Evolutionary conservation across 2,888 invertebrate species (phyloP), one percentile per base, ranked within the genome.

Genomic region (Epistrophe eligans): DNA sequence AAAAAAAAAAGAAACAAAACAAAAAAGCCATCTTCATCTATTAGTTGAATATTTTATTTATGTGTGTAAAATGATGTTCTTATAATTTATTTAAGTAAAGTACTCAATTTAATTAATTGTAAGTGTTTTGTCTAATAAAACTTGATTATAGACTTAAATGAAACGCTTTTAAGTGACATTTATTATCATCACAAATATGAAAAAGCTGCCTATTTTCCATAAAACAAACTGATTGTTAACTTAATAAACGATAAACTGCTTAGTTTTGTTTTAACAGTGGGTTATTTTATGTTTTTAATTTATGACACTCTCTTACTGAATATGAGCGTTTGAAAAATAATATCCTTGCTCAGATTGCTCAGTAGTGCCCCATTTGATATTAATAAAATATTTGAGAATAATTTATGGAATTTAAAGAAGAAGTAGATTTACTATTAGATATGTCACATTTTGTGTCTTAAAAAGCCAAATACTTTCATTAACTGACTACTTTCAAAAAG

Each of bases 121-220:
- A 62, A 64, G 45, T 81, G 64, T 58, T 82, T 57, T 55, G 71
- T 55, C 64, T 64, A 48, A 76, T 77, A 71, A 66, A 72, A 58
- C 66, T 52, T n/a, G 35, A 62, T 70, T 45, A 48, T 67, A 17
- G 55, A 17, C 55, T 48, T 40, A 72, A 50, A 48, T 48, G 40
- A 80, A 58, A 28, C 62, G 58, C 55, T 50, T 73, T 48, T 40
- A 13, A 55, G 24, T 45, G 70, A 57, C 40, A 70, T 58, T 52
- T 76, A 76, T 66, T 66, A 66, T 35, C 64, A 66, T 57, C 64
- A 66, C 64, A 76, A 66, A 45, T 32, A 35, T 43, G 5, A 55
- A 64, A 43, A 28, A 43, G 38, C 10, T 19, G 4, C 10, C 17
- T 28, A 62, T 62, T 32, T 58, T 38, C 8, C 10, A 9, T 35